Evolutionary conservation across 2,888 invertebrate genomes (phyloP), one percentile per base, ranked within the genome.

Genomic region (Vandiemenella viatica): DNA sequence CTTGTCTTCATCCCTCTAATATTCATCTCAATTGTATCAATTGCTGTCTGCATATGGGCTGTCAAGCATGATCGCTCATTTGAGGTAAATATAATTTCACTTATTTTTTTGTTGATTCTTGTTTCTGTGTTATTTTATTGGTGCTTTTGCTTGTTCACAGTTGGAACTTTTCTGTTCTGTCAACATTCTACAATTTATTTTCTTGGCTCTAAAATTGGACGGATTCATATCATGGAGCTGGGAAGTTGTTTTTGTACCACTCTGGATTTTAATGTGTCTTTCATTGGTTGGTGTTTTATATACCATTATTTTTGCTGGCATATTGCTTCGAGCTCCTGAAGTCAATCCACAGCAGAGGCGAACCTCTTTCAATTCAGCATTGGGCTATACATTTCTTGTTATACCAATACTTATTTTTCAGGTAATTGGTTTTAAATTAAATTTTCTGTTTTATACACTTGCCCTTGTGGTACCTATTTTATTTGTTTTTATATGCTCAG

Each of bases 41-140:
- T 98, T 60, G 92, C 93, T 44, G 90, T 96, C 53, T 95, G 80
- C 65, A 90, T 98, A 60, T 98, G 97, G 97, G 91, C 96, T 45
- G 90, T 97, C 16, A 93, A 96, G 69, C 95, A 97, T 69, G 96
- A 97, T 65, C 79, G 96, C 50, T 88, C 92, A 19, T 96, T 95
- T 72, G 97, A 97, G 77, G 87, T 85, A 66, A 65, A 69, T 63
- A 53, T 52, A 46, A n/a, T 43, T 13, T 5, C 10, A 20, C 13
- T 43, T 43, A 13, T 18, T 4, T n/a, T 43, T 22, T 19, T 53
- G 8, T 38, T 15, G n/a, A 21, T 32, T 23, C 15, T 45, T 37
- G 43, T 41, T 16, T 16, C 2, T 20, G 44, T 17, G n/a, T 49
- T 43, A 32, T 16, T 15, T 46, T 46, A 8, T 49, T 43, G 42